Evolutionary conservation across 2,797 vertebrate genomes (phyloP).

Genomic region (Sebastes dallii): DNA sequence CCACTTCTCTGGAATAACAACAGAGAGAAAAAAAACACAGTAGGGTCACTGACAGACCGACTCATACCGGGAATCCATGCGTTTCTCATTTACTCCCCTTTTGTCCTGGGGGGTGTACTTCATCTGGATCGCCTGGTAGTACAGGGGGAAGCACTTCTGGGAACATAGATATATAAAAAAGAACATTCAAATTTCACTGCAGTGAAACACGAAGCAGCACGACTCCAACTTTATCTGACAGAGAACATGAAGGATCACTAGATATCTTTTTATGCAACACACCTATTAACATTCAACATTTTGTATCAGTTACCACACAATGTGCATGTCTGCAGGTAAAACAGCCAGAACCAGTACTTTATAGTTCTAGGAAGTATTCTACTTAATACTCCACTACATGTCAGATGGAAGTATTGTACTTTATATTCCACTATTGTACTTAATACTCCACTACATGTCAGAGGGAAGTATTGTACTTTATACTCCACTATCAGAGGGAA

Average conservation of each 20-base stretch:
- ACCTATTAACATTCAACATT: neutral
- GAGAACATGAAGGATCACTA: neutral
- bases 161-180: neutral
- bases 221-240: neutral
- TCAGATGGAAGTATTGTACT: neutral
- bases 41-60: constrained; percentile 25
- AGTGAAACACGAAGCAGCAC: neutral
- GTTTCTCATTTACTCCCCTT: constrained; percentile 27
- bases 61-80: constrained; percentile 63
- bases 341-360: neutral
- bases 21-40: neutral
- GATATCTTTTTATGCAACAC: neutral
- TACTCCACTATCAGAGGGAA: too few relatives aligned
- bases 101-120: neutral
- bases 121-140: neutral
- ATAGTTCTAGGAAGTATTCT: neutral
- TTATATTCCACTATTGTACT: too few relatives aligned
- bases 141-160: constrained; percentile 31
- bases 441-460: too few relatives aligned
- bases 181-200: neutral
- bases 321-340: neutral
- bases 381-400: too few relatives aligned
- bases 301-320: neutral
- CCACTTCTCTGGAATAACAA: constrained; percentile 60
- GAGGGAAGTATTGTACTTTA: neutral